Percentiles rank a stretch among this genome's conserved stretches.
Conservation (phyloP, 2,888 invertebrate species). For the Epirrita christyi region DNA sequence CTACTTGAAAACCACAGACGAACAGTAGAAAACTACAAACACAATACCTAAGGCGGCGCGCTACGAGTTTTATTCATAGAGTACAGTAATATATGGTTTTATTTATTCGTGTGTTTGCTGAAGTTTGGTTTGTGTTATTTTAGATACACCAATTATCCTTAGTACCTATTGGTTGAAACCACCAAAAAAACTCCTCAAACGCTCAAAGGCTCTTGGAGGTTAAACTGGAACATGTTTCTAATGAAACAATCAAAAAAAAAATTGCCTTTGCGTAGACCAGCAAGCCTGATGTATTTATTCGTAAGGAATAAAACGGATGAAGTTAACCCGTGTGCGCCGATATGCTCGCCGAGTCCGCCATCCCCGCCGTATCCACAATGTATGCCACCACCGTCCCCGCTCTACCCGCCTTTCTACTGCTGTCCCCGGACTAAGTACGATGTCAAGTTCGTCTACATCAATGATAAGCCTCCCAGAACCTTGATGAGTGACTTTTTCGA, state of each 20-base stretch:
- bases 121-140: too few relatives aligned
- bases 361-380: slow-evolving; percentile 34
- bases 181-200: too few relatives aligned
- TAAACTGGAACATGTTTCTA: too few relatives aligned
- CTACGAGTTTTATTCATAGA: too few relatives aligned
- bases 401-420: slow-evolving; percentile 55
- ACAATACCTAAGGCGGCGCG: too few relatives aligned
- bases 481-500: slow-evolving; percentile 88
- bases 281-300: neutral
- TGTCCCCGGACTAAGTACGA: slow-evolving; percentile 65
- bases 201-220: too few relatives aligned
- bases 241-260: slow-evolving; percentile 4
- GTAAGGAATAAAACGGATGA: slow-evolving; percentile 9
- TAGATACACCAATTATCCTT: too few relatives aligned
- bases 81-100: too few relatives aligned
- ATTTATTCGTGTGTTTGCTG: too few relatives aligned
- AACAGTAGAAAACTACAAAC: too few relatives aligned
- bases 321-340: slow-evolving; percentile 21
- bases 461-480: slow-evolving; percentile 85
- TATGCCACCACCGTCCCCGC: slow-evolving; percentile 29
- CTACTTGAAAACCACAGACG: too few relatives aligned
- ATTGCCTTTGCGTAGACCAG: neutral
- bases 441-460: slow-evolving; percentile 83
- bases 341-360: slow-evolving; percentile 26
- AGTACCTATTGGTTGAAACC: too few relatives aligned